Evolutionary conservation across 2,888 invertebrate genomes (phyloP).

Genomic region (Trilocha varians): DNA sequence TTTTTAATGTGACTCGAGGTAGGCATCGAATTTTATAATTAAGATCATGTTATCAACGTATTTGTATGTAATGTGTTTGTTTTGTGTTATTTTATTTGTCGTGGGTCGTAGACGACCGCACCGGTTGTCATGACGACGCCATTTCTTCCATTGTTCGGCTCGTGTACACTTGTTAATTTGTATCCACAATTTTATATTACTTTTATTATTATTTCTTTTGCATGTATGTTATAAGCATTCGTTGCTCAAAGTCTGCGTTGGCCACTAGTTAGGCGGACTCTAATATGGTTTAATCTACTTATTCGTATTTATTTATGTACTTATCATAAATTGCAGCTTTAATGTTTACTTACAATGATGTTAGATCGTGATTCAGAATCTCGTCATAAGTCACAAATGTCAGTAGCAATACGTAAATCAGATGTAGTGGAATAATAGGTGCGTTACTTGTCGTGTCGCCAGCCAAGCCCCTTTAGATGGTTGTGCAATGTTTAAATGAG

Average conservation of each 20-base stretch:
- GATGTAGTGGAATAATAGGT: slow-evolving; percentile 47
- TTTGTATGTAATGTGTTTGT: slow-evolving; percentile 39
- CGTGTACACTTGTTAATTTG: slow-evolving; percentile 58
- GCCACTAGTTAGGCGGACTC: slow-evolving; percentile 41
- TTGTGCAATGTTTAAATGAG: slow-evolving; percentile 52
- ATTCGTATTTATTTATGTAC: slow-evolving; percentile 67
- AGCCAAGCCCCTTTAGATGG: slow-evolving; percentile 18
- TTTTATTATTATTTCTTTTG: slow-evolving; percentile 17
- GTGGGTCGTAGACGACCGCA: slow-evolving; percentile 8
- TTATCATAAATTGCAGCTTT: slow-evolving; percentile 70
- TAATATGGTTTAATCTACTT: slow-evolving; percentile 50
- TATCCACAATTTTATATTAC: slow-evolving; percentile 47
- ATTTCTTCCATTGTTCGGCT: slow-evolving; percentile 37
- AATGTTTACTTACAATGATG: slow-evolving; percentile 71
- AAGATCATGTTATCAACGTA: slow-evolving; percentile 41
- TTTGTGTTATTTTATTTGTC: slow-evolving; percentile 15
- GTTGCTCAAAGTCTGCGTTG: slow-evolving; percentile 63
- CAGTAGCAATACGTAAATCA: slow-evolving; percentile 64
- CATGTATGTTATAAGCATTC: slow-evolving; percentile 40
- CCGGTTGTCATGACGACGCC: slow-evolving; percentile 25
- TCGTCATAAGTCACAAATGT: slow-evolving; percentile 73
- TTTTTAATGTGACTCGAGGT: slow-evolving; percentile 55
- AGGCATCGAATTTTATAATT: slow-evolving; percentile 57
- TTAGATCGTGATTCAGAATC: slow-evolving; percentile 73
- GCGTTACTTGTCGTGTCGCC: slow-evolving; percentile 30